Percentiles rank a stretch among this genome's conserved stretches.
Conservation (phyloP, 2,888 invertebrate species). For the Eudiplozoon nipponicum region DNA sequence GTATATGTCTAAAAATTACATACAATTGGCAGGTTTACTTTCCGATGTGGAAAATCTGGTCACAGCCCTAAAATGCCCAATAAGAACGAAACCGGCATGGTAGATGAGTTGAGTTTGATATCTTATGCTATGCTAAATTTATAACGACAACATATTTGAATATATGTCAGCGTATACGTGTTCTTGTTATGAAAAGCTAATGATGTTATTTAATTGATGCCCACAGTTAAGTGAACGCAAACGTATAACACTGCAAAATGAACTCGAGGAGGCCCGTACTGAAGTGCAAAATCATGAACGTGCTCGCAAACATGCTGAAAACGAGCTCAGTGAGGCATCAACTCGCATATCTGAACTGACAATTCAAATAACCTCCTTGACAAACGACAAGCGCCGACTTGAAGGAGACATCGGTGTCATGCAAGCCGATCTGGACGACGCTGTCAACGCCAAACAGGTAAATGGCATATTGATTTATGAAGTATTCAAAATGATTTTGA, state of each 20-base stretch:
- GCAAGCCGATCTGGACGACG: constrained; percentile 81
- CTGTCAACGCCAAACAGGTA: constrained; percentile 65
- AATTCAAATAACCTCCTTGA: constrained; percentile 68
- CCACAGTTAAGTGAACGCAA: constrained; percentile 25
- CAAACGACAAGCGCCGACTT: constrained; percentile 64
- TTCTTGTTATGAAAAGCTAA: too few species aligned
- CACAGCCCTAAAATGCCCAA: too few species aligned
- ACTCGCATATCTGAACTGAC: constrained; percentile 69
- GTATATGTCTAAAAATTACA: too few species aligned
- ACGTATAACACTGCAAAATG: constrained; percentile 42
- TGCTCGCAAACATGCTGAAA: constrained; percentile 26
- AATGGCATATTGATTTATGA: too few species aligned
- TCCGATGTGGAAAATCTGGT: too few species aligned
- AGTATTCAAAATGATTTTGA: too few species aligned
- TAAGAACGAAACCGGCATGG: too few species aligned
- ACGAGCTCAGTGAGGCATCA: constrained; percentile 50
- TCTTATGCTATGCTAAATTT: too few species aligned
- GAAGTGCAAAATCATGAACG: constrained; percentile 28
- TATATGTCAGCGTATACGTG: too few species aligned
- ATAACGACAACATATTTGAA: too few species aligned
- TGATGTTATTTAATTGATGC: neutral
- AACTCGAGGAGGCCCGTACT: constrained; percentile 50
- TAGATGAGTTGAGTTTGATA: too few species aligned
- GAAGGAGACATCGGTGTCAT: constrained; percentile 63
- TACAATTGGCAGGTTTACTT: too few species aligned